Evolutionary conservation across 2,888 invertebrate genomes (phyloP).

Genomic region (Dromius quadrimaculatus): DNA sequence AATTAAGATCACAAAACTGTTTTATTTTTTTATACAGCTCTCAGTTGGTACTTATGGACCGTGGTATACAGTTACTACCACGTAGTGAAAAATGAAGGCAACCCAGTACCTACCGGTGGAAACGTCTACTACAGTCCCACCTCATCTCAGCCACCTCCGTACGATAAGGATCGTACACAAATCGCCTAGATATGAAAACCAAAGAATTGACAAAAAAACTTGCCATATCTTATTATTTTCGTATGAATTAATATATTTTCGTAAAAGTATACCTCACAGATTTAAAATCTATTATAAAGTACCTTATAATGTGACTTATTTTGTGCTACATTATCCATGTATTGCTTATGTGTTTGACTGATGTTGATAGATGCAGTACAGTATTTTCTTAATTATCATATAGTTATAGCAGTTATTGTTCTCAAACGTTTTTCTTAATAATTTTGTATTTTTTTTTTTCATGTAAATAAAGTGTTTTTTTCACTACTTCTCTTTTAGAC

Average conservation of each 20-base stretch:
- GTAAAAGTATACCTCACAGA: background rate
- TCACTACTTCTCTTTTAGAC: too few relatives aligned
- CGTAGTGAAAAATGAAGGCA: background rate
- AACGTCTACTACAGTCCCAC: constrained; percentile 20
- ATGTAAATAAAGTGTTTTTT: too few relatives aligned
- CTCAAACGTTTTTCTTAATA: background rate
- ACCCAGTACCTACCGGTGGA: background rate
- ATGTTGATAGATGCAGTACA: too few relatives aligned
- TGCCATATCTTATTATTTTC: background rate
- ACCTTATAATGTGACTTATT: too few relatives aligned
- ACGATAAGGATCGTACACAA: constrained; percentile 24
- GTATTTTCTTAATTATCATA: too few relatives aligned
- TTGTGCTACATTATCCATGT: too few relatives aligned
- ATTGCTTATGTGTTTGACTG: too few relatives aligned
- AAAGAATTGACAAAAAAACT: background rate
- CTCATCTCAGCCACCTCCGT: constrained; percentile 1
- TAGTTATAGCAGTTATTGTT: background rate
- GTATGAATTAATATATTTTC: constrained; percentile 17
- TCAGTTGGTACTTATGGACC: constrained; percentile 24
- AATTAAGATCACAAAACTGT: too few relatives aligned
- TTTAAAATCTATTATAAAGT: too few relatives aligned
- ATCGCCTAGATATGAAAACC: constrained; percentile 7
- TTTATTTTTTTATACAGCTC: constrained; percentile 6
- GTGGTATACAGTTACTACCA: constrained; percentile 19
- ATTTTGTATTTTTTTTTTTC: background rate